phyloP scores from a whole-genome alignment of 2,888 invertebrate species.

The Anagyrus pseudococci region DNA sequence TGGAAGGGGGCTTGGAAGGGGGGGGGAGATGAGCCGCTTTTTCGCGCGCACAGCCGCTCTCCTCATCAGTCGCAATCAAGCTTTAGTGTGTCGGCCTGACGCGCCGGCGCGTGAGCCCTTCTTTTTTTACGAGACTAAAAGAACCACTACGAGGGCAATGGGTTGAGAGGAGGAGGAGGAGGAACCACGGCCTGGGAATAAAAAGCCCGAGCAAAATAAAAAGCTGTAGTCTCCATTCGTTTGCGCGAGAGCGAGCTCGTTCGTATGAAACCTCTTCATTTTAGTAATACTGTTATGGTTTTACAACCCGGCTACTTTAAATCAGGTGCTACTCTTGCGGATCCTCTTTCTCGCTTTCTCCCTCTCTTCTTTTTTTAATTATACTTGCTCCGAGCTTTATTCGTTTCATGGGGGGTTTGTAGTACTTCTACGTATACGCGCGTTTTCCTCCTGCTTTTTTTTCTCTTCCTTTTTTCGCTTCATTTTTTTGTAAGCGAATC shows the following conservation, averaged over 20 bases:
- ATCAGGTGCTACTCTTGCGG: constrained; percentile 45
- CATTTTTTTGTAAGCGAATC: no score
- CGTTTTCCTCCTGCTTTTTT: not conserved
- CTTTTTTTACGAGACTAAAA: constrained; percentile 60
- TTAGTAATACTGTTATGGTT: constrained; percentile 57
- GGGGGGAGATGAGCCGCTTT: no score
- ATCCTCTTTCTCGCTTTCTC: not conserved
- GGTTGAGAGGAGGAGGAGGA: constrained; percentile 14
- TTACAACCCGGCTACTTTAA: constrained; percentile 53
- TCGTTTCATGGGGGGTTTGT: no score
- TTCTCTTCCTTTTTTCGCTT: no score
- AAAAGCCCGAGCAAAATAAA: no score
- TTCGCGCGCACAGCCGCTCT: constrained; percentile 25
- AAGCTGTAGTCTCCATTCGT: no score
- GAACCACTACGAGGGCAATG: constrained; percentile 19
- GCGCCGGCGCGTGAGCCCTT: constrained; percentile 55
- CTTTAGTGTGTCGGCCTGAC: constrained; percentile 49
- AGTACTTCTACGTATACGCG: no score
- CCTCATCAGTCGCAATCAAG: constrained; percentile 57
- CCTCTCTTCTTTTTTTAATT: no score
- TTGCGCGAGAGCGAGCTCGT: no score
- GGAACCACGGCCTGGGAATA: no score
- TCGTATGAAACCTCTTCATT: constrained; percentile 58
- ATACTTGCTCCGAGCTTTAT: no score
- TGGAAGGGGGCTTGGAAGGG: no score